phyloP scores from a whole-genome alignment of 2,888 invertebrate genomes.

The Megastigmus dorsalis region DNA sequence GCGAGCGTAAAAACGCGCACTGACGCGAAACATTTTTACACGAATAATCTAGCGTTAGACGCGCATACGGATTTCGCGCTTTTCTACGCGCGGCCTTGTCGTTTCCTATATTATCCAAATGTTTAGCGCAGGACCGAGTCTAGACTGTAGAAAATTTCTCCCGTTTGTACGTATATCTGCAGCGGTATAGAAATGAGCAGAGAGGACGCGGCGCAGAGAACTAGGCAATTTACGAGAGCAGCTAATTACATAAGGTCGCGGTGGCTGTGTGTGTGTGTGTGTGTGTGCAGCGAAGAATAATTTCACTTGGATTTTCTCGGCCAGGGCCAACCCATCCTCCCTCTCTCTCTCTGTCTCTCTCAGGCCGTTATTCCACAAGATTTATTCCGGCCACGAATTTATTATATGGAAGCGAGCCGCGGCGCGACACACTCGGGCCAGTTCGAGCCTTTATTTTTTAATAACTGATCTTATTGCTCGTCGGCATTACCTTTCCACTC shows the following conservation, averaged over 20 bases:
- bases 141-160: too few species aligned
- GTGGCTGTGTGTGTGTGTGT: too few species aligned
- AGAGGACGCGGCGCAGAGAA: conserved; percentile 39
- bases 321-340: neutral
- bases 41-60: too few species aligned
- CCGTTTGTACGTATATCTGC: neutral
- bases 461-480: conserved; percentile 21
- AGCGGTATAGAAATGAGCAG: neutral
- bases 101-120: too few species aligned
- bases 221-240: conserved; percentile 63
- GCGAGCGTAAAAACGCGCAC: too few species aligned
- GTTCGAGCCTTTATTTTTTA: neutral
- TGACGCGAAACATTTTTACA: too few species aligned
- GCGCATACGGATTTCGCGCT: too few species aligned
- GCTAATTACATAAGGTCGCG: conserved; percentile 64
- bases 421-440: neutral
- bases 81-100: too few species aligned
- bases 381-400: conserved; percentile 32
- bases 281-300: conserved; percentile 39
- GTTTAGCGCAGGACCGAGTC: too few species aligned
- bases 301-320: conserved; percentile 31
- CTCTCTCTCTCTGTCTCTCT: too few species aligned
- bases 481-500: neutral
- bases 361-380: conserved; percentile 39
- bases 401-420: neutral